Evolutionary conservation across 2,113 vertebrate genomes (phyloP), one percentile per base, ranked within the genome.

Genomic region (Phrynosoma blainvillii): DNA sequence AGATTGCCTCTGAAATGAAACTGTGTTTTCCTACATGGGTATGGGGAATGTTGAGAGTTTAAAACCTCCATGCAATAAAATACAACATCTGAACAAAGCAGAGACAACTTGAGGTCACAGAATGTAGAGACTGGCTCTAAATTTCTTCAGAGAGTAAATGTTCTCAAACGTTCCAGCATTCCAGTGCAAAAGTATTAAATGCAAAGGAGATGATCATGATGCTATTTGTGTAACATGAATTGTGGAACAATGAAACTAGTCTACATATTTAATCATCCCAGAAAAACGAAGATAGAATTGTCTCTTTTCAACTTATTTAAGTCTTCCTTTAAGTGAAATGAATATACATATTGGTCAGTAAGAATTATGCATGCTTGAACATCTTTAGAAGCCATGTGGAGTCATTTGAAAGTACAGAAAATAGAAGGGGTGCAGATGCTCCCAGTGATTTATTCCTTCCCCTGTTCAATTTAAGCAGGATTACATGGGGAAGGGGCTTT

Each of bases 371-470:
- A 25, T 42, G 81, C 66, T 59, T 74, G 16, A 1, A 0, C 66
- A 88, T 90, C 70, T 2, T 0, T 68, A 68, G n/a, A 79, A 74
- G 84, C 78, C 87, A 89, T 73, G 5, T 0, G 1, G 79, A 68
- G 85, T 93, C 89, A 86, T 27, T 25, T 1, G n/a, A 52, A 77
- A 80, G 92, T 71, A 65, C 83, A 36, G 73, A 13, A 23, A 86
- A 82, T 93, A 87, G 84, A 92, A 70, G 71, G 68, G 30, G 82
- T 90, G 92, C 85, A 87, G 87, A 70, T 91, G 87, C 90, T 92
- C 84, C 86, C 56, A 70, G 84, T 91, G 92, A 93, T 94, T 92
- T 93, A 92, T 94, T 93, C 89, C 93, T 36, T 90, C 88, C 23
- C 71, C 84, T 93, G 87, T 95, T 62, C 59, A 62, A 62, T 62